A percentile compares a stretch with the other conserved stretches of the same genome.
These are phyloP conservation scores for Lepus americanus DNA, from an alignment of 2,113 vertebrate genomes.

Conservation along the genomic window DNA sequence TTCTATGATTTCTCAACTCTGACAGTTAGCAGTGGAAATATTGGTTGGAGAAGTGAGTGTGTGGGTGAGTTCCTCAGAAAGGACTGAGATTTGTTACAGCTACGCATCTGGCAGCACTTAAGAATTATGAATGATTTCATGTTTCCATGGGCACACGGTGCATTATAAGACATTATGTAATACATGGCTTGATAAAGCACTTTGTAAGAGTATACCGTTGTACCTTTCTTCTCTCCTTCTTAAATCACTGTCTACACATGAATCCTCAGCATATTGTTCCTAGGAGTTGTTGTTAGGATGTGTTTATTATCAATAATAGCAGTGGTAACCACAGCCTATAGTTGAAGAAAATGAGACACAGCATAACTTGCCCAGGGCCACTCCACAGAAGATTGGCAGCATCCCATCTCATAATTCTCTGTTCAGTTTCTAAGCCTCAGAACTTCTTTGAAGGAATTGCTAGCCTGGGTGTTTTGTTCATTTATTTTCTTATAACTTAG, in stretches of 20 bases:
- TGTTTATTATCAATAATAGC: constrained; percentile 24
- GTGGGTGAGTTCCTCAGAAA: constrained; percentile 78
- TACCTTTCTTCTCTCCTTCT: constrained; percentile 29
- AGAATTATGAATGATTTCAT: constrained; percentile 81
- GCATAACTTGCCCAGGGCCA: constrained; percentile 12
- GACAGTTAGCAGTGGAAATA: constrained; percentile 81
- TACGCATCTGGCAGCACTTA: constrained; percentile 82
- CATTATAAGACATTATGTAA: constrained; percentile 80
- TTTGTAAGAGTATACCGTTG: constrained; percentile 51
- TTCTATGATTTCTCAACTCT: constrained; percentile 75
- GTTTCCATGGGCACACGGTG: constrained; percentile 79
- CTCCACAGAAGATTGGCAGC: neutral
- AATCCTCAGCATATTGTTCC: neutral
- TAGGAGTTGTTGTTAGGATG: constrained; percentile 19
- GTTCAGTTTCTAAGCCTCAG: neutral
- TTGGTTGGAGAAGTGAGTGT: constrained; percentile 71
- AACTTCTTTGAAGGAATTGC: constrained; percentile 31
- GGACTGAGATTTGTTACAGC: constrained; percentile 74
- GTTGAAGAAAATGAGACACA: neutral
- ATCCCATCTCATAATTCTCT: neutral
- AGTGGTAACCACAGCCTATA: neutral
- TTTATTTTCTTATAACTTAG: constrained; percentile 59
- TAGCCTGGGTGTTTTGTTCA: constrained; percentile 31
- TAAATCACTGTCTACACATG: constrained; percentile 3
- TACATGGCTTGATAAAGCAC: constrained; percentile 74